Evolutionary conservation across 2,113 vertebrate species (phyloP).

Genomic region (Nyctibius bracteatus): DNA sequence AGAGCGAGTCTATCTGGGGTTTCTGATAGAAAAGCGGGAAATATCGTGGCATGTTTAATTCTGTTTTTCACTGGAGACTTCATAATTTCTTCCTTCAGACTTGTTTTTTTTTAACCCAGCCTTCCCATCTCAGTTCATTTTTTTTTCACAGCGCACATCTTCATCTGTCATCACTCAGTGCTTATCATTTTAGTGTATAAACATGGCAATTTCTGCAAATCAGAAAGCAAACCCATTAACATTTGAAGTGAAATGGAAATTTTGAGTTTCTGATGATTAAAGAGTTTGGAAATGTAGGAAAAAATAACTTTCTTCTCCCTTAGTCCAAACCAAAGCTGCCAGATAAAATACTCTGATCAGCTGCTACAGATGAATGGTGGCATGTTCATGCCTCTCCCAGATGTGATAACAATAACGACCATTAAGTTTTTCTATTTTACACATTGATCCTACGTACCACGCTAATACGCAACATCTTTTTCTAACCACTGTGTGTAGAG

Average conservation of each 20-base stretch:
- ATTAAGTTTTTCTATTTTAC: fast-evolving
- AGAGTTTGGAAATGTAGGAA: neutral
- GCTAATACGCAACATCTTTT: fast-evolving
- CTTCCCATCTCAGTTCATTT: neutral
- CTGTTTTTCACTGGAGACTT: neutral
- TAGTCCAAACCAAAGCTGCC: neutral
- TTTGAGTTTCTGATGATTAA: neutral
- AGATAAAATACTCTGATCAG: neutral
- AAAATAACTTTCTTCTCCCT: neutral
- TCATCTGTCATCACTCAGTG: neutral
- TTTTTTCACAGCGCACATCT: neutral
- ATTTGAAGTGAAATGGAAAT: neutral
- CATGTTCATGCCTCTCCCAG: neutral
- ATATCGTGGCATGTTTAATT: neutral
- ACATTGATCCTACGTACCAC: fast-evolving
- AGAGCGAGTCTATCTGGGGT: neutral
- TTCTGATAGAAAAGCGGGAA: neutral
- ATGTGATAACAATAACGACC: fast-evolving
- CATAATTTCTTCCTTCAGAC: neutral
- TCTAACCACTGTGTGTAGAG: fast-evolving
- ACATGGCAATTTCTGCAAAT: neutral
- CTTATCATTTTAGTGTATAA: neutral
- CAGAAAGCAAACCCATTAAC: conserved; percentile 12
- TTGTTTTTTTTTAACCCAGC: neutral
- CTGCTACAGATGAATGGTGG: neutral